Evolutionary conservation across 2,888 invertebrate species (phyloP), one percentile per base, ranked within the genome.

Genomic region (Lasioglossum marginatum): DNA sequence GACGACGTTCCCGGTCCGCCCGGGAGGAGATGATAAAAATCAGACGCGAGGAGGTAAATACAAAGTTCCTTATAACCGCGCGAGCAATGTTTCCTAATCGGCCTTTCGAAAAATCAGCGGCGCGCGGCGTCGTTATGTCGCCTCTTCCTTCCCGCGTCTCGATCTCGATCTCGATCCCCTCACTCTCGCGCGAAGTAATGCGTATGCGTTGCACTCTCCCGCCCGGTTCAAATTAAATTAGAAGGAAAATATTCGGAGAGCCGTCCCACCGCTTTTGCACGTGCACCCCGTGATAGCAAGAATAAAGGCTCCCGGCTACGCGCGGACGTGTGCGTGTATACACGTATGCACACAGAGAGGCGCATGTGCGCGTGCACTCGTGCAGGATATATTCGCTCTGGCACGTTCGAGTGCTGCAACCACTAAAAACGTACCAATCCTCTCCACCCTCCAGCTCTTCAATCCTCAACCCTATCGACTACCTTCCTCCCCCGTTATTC

Each of bases 161-260:
- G 45, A 16, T 40, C 70, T 43, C 77, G 52, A 52, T 76, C 78
- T 76, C 71, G 71, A 77, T 88, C 82, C 73, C 68, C 77, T 82
- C 85, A 72, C 52, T n/a, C 52, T 4, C 52, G n/a, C 63, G 89
- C 88, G 88, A 85, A 83, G 79, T 87, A 88, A 85, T 80, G 82
- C 90, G 81, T 82, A 60, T 68, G 79, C 71, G 80, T 80, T 79
- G 84, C 86, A 83, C 81, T 83, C 84, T 45, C 63, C 31, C 74
- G 60, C 40, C 77, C 37, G 88, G 76, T n/a, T 81, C 79, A 87
- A 92, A 92, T 92, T 91, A 92, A 93, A 92, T 92, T 92, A 92
- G 90, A 91, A 91, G 91, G 90, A 92, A 92, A 93, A 92, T 91
- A 92, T 92, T 92, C 90, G 88, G 83, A 77, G 88, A 88, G 90